A percentile compares a stretch with the other conserved stretches of the same genome.
phyloP scores from a whole-genome alignment of 1,140 invertebrate species.

The Diploscapter pachys region DNA sequence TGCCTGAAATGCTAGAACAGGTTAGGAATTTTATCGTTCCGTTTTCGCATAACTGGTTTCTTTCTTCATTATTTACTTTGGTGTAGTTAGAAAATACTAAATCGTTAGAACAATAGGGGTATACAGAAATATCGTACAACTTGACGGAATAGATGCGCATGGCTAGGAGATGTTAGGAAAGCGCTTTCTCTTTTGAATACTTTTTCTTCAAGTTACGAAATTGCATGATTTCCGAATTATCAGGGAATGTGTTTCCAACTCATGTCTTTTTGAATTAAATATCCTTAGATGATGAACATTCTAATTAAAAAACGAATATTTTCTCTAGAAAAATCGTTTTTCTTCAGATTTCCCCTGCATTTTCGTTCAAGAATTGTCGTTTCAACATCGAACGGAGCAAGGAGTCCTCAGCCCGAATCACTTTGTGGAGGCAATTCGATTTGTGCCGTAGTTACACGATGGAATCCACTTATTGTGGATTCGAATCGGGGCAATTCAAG shows the following conservation, averaged over 20 bases:
- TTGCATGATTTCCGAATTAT: too few species aligned
- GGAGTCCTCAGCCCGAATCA: constrained; percentile 78
- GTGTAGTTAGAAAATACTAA: too few species aligned
- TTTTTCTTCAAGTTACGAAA: too few species aligned
- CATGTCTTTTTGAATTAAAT: too few species aligned
- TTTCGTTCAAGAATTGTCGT: constrained; percentile 66
- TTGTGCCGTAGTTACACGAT: constrained; percentile 75
- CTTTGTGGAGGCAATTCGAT: constrained; percentile 78
- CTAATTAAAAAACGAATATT: not conserved
- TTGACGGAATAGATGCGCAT: too few species aligned
- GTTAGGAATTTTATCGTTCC: constrained; percentile 62
- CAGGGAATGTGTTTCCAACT: too few species aligned
- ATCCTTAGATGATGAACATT: too few species aligned
- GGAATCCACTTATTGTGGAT: constrained; percentile 82
- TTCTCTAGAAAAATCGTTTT: constrained; percentile 38
- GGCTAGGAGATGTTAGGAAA: too few species aligned
- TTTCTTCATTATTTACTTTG: too few species aligned
- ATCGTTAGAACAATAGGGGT: too few species aligned
- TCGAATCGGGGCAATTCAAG: constrained; percentile 73
- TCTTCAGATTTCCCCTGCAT: constrained; percentile 24
- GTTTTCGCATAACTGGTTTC: constrained; percentile 63
- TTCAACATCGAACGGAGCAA: constrained; percentile 75
- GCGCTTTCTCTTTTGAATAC: too few species aligned
- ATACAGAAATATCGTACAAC: too few species aligned
- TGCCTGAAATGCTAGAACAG: constrained; percentile 54